These are phyloP conservation scores for Therioaphis trifolii DNA, from an alignment of 2,888 invertebrate species.

Conservation along the genomic window DNA sequence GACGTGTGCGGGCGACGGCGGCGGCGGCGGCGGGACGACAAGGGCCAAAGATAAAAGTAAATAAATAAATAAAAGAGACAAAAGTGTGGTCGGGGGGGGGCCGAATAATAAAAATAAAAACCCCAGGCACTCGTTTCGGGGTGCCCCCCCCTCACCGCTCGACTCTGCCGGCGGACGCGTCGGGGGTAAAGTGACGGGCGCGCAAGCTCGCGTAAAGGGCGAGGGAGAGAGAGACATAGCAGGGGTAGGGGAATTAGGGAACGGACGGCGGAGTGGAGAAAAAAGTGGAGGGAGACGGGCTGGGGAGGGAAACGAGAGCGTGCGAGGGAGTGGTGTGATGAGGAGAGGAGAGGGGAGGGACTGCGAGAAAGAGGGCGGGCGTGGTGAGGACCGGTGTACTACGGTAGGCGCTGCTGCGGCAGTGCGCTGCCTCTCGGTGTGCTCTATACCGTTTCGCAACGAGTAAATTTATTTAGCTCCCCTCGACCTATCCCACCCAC, in stretches of 20 bases:
- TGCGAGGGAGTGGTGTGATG: too few species aligned
- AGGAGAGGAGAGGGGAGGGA: too few species aligned
- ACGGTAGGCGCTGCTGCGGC: neutral
- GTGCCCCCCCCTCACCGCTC: neutral
- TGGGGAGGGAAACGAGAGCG: neutral
- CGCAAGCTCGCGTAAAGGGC: neutral
- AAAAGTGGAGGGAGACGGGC: neutral
- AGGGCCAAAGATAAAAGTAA: conserved; percentile 58
- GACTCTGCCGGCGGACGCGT: neutral
- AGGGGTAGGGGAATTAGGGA: neutral
- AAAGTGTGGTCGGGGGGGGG: conserved; percentile 44
- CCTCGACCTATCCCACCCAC: neutral
- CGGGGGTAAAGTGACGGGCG: neutral
- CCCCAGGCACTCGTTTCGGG: conserved; percentile 59
- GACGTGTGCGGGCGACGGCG: neutral
- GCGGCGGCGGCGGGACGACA: neutral
- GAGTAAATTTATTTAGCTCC: conserved; percentile 55
- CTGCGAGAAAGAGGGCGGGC: too few species aligned
- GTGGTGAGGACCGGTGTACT: too few species aligned
- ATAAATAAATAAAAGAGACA: conserved; percentile 56
- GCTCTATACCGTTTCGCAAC: neutral
- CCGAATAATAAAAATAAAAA: conserved; percentile 59
- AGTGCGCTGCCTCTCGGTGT: neutral
- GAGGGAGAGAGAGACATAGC: neutral
- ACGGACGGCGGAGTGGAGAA: neutral